These are phyloP conservation scores for Alfaro cultratus DNA, from an alignment of 2,797 vertebrate genomes.

Conservation along the genomic window DNA sequence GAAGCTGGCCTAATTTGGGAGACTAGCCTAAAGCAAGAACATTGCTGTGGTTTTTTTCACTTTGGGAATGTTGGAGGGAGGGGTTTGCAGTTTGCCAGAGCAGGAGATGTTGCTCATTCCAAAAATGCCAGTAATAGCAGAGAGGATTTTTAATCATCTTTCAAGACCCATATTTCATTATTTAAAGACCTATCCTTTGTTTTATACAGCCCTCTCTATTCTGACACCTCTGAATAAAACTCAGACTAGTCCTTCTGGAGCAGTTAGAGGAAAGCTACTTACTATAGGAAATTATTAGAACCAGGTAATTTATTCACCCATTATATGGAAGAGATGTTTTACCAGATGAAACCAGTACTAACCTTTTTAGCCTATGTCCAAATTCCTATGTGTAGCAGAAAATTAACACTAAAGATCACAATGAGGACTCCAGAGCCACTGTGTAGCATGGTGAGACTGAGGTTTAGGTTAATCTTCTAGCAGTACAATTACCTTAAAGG, in stretches of 20 bases:
- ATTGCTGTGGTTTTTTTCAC: constrained; percentile 79
- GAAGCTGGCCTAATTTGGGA: constrained; percentile 96
- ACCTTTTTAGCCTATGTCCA: neutral
- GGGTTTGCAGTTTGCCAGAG: constrained; percentile 65
- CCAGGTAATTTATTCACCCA: neutral
- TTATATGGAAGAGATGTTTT: neutral
- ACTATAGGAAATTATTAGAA: neutral
- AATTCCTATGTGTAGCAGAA: neutral
- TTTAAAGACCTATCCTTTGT: neutral
- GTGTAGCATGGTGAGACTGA: neutral
- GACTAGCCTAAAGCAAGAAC: constrained; percentile 84
- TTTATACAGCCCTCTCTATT: neutral
- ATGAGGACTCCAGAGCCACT: neutral
- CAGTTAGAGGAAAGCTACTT: neutral
- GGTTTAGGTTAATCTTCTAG: neutral
- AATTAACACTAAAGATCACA: neutral
- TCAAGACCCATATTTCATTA: neutral
- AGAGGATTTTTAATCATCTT: constrained; percentile 48
- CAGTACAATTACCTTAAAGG: neutral
- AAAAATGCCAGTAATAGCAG: constrained; percentile 68
- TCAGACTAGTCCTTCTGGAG: neutral
- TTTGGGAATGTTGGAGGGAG: constrained; percentile 71
- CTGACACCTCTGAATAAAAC: neutral
- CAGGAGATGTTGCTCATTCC: constrained; percentile 68
- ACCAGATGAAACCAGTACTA: neutral